Conservation (phyloP, 2,113 vertebrate species). For the Athene cunicularia region DNA sequence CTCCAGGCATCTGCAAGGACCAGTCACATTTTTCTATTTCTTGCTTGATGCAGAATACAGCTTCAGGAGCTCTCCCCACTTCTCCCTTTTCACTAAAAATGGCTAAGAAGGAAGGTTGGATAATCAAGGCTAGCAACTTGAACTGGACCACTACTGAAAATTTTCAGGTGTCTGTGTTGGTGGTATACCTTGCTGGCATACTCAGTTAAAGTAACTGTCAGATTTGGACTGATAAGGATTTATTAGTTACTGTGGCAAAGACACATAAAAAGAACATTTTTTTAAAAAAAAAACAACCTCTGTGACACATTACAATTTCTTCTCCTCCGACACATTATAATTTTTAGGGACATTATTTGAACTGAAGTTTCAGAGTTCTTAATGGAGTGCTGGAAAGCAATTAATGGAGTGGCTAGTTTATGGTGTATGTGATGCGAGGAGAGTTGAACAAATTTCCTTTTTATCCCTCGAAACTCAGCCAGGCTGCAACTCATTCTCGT, state of each 20-base stretch:
- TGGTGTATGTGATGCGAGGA: background rate
- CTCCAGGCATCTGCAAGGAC: background rate
- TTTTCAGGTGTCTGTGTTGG: background rate
- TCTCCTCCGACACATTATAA: background rate
- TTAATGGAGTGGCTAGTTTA: background rate
- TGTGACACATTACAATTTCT: background rate
- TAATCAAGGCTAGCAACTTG: background rate
- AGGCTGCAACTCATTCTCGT: background rate
- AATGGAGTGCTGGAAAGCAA: background rate
- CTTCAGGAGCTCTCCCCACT: background rate
- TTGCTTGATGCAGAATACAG: background rate
- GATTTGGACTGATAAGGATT: background rate
- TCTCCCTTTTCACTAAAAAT: rapidly evolving
- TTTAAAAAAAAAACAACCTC: background rate
- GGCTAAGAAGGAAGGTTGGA: rapidly evolving
- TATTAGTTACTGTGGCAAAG: background rate
- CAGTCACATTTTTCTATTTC: background rate
- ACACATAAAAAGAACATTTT: background rate
- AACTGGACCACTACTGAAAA: background rate
- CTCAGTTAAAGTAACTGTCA: background rate
- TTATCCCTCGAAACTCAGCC: background rate
- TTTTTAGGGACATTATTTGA: background rate
- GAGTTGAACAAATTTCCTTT: background rate
- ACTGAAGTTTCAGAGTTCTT: background rate
- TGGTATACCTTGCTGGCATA: background rate